Evolutionary conservation across 2,888 invertebrate species (phyloP).

Genomic region (Carabus problematicus): DNA sequence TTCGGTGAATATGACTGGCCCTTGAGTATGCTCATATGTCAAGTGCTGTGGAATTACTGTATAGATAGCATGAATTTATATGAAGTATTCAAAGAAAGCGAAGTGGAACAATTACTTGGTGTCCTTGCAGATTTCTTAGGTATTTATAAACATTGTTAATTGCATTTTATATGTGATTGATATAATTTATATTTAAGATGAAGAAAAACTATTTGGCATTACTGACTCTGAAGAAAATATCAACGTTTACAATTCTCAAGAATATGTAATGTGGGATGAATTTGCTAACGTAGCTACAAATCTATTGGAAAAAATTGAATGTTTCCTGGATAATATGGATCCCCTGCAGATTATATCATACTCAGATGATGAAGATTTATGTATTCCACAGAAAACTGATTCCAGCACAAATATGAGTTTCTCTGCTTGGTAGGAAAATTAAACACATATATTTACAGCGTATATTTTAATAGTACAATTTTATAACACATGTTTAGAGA

Average conservation of each 20-base stretch:
- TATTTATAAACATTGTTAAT: slow-evolving; percentile 48
- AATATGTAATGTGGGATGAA: slow-evolving; percentile 72
- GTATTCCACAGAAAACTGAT: slow-evolving; percentile 47
- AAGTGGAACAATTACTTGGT: slow-evolving; percentile 64
- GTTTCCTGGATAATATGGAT: slow-evolving; percentile 57
- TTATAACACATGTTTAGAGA: too few species aligned
- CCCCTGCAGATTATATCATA: slow-evolving; percentile 50
- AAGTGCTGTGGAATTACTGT: slow-evolving; percentile 76
- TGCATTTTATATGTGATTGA: neutral
- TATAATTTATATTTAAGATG: slow-evolving; percentile 58
- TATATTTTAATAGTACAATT: too few species aligned
- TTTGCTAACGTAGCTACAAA: slow-evolving; percentile 78
- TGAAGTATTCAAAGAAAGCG: slow-evolving; percentile 60
- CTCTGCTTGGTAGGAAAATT: slow-evolving; percentile 54
- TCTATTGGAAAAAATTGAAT: slow-evolving; percentile 69
- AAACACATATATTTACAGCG: neutral
- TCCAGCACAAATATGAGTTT: slow-evolving; percentile 57
- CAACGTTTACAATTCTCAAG: slow-evolving; percentile 56
- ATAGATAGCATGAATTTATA: slow-evolving; percentile 63
- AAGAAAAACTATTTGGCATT: slow-evolving; percentile 64
- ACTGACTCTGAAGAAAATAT: slow-evolving; percentile 56
- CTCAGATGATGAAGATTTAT: slow-evolving; percentile 45
- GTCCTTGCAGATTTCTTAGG: slow-evolving; percentile 64
- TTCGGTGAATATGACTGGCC: slow-evolving; percentile 72
- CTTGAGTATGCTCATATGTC: slow-evolving; percentile 75